Percentiles rank a stretch among this genome's conserved stretches.
phyloP scores from a whole-genome alignment of 2,113 vertebrate species.

The Glaucidium brasilianum region DNA sequence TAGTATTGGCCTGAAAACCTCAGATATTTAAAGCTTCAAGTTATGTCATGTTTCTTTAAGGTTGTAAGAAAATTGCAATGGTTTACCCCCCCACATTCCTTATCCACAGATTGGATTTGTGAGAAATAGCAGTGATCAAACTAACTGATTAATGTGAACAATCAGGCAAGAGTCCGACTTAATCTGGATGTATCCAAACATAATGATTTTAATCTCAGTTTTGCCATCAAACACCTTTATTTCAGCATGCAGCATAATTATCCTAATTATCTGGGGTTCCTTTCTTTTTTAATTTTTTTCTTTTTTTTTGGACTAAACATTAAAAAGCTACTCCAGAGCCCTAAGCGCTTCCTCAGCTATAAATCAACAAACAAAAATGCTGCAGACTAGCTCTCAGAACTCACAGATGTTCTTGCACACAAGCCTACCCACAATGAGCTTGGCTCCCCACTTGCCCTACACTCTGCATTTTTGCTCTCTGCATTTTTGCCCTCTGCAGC shows the following conservation, averaged over 20 bases:
- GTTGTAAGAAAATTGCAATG: not conserved
- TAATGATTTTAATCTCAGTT: not conserved
- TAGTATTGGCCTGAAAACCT: not conserved
- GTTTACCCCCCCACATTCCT: not conserved
- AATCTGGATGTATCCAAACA: not conserved
- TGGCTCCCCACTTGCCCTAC: not conserved
- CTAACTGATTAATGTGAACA: not conserved
- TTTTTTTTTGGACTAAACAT: not conserved
- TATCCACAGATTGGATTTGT: not conserved
- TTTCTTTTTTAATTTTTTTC: not conserved
- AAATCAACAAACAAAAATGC: not conserved
- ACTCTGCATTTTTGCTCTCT: not conserved
- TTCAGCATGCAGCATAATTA: not conserved
- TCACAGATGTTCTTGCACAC: not conserved
- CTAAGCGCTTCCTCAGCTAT: not conserved
- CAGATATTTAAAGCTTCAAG: not conserved
- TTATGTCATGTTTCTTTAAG: not conserved
- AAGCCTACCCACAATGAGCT: not conserved
- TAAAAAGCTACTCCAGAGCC: not conserved
- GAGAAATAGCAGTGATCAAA: not conserved
- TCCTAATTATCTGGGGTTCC: not conserved
- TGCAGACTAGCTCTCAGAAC: not conserved
- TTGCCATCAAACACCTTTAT: not conserved
- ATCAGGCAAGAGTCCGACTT: not conserved
- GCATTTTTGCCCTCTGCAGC: not conserved